phyloP scores from a whole-genome alignment of 2,113 vertebrate species.

The Tetraodon nigroviridis region DNA sequence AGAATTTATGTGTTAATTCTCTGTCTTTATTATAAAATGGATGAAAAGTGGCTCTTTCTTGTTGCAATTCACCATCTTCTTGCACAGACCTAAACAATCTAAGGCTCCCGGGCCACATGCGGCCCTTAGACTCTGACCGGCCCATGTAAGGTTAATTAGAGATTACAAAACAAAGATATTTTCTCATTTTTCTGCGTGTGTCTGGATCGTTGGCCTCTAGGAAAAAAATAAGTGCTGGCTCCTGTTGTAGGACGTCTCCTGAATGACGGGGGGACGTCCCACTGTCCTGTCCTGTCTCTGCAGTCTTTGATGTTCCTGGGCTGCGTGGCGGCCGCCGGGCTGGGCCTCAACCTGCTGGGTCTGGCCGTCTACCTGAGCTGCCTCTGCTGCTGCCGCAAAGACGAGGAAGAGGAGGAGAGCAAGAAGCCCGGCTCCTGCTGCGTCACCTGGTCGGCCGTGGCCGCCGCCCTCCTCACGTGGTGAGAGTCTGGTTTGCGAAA shows the following conservation, averaged over 20 bases:
- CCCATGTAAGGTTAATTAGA: too few species aligned
- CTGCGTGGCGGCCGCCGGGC: conserved; percentile 79
- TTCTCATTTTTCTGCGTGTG: too few species aligned
- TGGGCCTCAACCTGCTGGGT: conserved; percentile 89
- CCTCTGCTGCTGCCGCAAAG: conserved; percentile 83
- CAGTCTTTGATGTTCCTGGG: conserved; percentile 89
- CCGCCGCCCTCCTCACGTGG: conserved; percentile 90
- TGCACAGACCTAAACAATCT: too few species aligned
- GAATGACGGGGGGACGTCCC: background rate
- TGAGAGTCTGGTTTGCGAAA: conserved; percentile 57
- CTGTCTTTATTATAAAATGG: too few species aligned
- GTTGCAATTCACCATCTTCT: background rate
- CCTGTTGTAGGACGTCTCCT: too few species aligned
- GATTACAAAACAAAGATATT: too few species aligned
- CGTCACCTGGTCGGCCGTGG: conserved; percentile 86
- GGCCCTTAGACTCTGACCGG: too few species aligned
- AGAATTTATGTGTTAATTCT: too few species aligned
- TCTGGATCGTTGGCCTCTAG: too few species aligned
- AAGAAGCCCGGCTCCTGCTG: conserved; percentile 84
- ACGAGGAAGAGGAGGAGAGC: conserved; percentile 71
- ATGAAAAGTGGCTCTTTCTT: too few species aligned
- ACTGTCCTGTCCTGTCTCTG: conserved; percentile 2
- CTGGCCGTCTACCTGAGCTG: conserved; percentile 84
- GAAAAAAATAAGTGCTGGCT: too few species aligned
- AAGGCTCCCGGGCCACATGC: too few species aligned